phyloP scores from a whole-genome alignment of 2,888 invertebrate genomes.

The Ophion ventricosus region DNA sequence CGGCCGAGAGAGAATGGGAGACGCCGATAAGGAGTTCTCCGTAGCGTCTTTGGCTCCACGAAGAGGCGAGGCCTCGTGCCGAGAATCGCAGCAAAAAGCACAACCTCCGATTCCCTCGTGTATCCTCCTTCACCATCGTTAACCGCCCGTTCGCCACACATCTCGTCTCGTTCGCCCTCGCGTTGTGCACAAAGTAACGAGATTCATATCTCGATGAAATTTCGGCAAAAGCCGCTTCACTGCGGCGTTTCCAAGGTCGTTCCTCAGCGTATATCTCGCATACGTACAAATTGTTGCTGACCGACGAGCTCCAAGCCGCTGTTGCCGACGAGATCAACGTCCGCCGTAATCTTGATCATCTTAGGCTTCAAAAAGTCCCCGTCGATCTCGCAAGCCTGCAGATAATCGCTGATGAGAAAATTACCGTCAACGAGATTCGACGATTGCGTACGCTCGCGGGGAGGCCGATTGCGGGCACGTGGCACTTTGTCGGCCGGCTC shows the following conservation, averaged over 20 bases:
- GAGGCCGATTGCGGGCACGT: slow-evolving; percentile 78
- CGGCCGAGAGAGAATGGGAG: slow-evolving; percentile 34
- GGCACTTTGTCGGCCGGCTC: slow-evolving; percentile 81
- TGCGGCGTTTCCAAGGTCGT: slow-evolving; percentile 58
- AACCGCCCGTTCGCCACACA: not conserved
- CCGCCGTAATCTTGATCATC: slow-evolving; percentile 75
- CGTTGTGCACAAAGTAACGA: slow-evolving; percentile 79
- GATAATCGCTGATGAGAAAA: slow-evolving; percentile 75
- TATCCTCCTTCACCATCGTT: slow-evolving; percentile 1
- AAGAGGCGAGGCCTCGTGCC: slow-evolving; percentile 46
- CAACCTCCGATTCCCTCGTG: slow-evolving; percentile 53
- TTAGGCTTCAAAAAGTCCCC: slow-evolving; percentile 76
- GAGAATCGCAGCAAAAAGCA: slow-evolving; percentile 76
- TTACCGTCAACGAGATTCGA: slow-evolving; percentile 71
- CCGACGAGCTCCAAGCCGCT: slow-evolving; percentile 74
- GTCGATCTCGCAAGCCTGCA: slow-evolving; percentile 72
- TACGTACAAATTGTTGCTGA: slow-evolving; percentile 79
- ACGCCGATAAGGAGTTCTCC: not conserved
- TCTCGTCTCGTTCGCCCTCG: not conserved
- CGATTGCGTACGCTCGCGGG: slow-evolving; percentile 78
- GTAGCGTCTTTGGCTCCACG: slow-evolving; percentile 20
- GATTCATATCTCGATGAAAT: slow-evolving; percentile 82
- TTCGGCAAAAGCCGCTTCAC: slow-evolving; percentile 68
- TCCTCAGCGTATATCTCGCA: slow-evolving; percentile 81
- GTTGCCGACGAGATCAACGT: slow-evolving; percentile 74